These are phyloP conservation scores for Plecturocebus donacophilus DNA, from an alignment of 2,113 vertebrate genomes.

Conservation along the genomic window DNA sequence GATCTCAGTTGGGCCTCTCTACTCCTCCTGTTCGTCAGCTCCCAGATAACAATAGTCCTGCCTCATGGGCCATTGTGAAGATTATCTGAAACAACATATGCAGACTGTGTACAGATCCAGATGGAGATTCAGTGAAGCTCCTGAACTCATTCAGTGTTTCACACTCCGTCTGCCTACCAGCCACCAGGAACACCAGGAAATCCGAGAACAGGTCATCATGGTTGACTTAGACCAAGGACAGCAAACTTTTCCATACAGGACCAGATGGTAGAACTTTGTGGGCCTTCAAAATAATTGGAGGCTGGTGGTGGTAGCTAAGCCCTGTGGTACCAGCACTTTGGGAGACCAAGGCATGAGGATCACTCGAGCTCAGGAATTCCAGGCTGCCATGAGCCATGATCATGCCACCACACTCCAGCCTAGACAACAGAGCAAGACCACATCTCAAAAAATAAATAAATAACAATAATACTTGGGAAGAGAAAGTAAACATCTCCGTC, in stretches of 20 bases:
- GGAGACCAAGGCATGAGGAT: neutral
- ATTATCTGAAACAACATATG: fast-evolving
- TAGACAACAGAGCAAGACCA: neutral
- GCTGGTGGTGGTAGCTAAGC: too few species aligned
- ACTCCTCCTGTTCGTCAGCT: neutral
- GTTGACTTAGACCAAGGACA: fast-evolving
- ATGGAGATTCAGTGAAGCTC: neutral
- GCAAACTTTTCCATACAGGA: neutral
- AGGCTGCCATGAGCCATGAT: neutral
- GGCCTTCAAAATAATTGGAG: neutral
- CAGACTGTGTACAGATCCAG: neutral
- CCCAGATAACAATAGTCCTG: neutral
- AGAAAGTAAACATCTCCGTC: neutral
- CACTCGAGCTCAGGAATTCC: neutral
- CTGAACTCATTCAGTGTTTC: fast-evolving
- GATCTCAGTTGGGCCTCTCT: neutral
- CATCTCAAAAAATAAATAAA: neutral
- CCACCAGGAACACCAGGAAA: neutral
- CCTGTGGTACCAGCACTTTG: neutral
- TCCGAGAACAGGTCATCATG: fast-evolving
- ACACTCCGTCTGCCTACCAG: fast-evolving
- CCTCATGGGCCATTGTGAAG: neutral
- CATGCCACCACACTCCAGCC: neutral
- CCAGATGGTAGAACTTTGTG: neutral
- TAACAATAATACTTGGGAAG: too few species aligned